phyloP scores from a whole-genome alignment of 2,888 invertebrate genomes.

The Caenorhabditis parvicauda region DNA sequence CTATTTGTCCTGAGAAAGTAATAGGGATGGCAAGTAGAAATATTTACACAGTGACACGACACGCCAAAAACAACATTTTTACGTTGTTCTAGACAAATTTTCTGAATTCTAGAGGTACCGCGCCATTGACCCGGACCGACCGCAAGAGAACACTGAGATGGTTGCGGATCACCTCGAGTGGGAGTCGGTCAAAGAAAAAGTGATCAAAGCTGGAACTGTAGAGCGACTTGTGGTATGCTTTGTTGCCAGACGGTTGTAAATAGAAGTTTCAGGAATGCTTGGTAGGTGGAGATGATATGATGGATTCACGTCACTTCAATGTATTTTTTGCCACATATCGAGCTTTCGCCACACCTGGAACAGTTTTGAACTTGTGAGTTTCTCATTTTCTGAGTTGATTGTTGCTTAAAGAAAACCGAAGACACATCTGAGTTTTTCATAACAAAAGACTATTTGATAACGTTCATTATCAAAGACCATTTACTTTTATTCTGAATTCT shows the following conservation, averaged over 20 bases:
- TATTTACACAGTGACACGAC: no score
- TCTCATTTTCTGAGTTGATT: no score
- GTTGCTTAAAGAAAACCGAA: no score
- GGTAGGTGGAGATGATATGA: conserved; percentile 77
- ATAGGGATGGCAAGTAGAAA: no score
- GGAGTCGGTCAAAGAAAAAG: conserved; percentile 92
- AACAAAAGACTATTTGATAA: no score
- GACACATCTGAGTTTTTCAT: no score
- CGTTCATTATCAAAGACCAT: no score
- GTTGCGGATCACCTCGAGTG: conserved; percentile 80
- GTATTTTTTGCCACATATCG: conserved; percentile 93
- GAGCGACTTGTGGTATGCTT: conserved; percentile 77
- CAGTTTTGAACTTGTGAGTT: conserved; percentile 45
- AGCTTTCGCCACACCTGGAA: conserved; percentile 75
- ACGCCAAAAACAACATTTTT: no score
- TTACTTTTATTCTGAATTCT: background rate
- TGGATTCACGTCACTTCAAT: conserved; percentile 95
- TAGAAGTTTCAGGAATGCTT: conserved; percentile 47
- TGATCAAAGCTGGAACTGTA: conserved; percentile 92
- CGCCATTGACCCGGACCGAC: conserved; percentile 56
- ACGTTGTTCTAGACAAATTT: no score
- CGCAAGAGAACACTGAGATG: conserved; percentile 35
- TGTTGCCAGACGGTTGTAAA: conserved; percentile 1
- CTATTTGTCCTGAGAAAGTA: no score
- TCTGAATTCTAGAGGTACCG: conserved; percentile 53